Evolutionary conservation across 2,888 invertebrate species (phyloP), one percentile per base, ranked within the genome.

Genomic region (Myopa testacea): DNA sequence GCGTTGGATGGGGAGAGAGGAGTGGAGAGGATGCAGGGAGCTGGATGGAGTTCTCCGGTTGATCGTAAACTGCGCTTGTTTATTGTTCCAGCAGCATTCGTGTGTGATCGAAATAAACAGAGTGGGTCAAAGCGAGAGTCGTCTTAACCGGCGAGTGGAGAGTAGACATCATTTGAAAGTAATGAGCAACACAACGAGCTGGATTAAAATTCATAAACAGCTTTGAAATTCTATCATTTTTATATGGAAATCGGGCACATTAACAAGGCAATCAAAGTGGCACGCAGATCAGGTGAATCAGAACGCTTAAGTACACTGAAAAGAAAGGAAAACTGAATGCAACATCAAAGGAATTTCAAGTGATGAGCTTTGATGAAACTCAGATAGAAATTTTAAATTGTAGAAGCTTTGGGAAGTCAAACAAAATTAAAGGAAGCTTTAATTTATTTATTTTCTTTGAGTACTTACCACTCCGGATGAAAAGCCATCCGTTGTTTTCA

Each of bases 211-310:
- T 52, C 16, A 74, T 52, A 73, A 73, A 38, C 65, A 1, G 37
- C 8, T 65, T 62, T 73, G n/a, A 71, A 71, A 70, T 55, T 73
- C 45, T 63, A 63, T 63, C 5, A 63, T 26, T 73, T 63, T 6
- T n/a, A 52, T 65, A 74, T 74, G 50, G 63, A 65, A 74, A 74
- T 74, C 37, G n/a, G 26, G 6, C 26, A 26, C 45, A 12, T 73
- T 38, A 62, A 55, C 34, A 70, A 50, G 55, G 14, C 14, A 50
- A n/a, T 26, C 26, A 26, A 1, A 26, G 14, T 3, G 16, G 55
- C 55, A 16, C 55, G 55, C 55, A 50, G n/a, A n/a, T 58, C 38
- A 58, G 52, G 70, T 70, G 70, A 71, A 58, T 50, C 34, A 3
- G 68, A 40, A 50, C 50, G 19, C 45, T 26, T 12, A 19, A 69